Percentiles rank a stretch among this genome's conserved stretches.
These are phyloP conservation scores for Tetraodon nigroviridis DNA, from an alignment of 2,113 vertebrate genomes.

Conservation along the genomic window DNA sequence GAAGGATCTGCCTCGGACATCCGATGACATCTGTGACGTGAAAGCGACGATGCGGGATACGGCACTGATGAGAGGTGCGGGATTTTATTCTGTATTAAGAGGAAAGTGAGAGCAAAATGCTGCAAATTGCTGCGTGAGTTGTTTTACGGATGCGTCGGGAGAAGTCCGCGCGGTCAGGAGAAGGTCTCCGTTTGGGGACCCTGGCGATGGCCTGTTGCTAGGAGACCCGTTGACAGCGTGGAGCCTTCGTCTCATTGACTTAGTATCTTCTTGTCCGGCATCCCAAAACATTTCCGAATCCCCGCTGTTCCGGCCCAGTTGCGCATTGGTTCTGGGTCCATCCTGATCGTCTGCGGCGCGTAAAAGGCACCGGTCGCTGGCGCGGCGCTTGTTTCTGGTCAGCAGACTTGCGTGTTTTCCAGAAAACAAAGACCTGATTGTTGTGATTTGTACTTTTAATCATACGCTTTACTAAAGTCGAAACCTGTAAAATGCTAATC, in stretches of 20 bases:
- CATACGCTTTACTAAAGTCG: too few relatives aligned
- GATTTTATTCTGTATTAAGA: conserved; percentile 27
- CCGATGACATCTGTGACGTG: conserved; percentile 41
- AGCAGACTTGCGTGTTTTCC: conserved; percentile 46
- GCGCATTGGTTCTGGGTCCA: conserved; percentile 24
- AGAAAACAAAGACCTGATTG: conserved; percentile 55
- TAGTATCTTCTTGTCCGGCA: conserved; percentile 45
- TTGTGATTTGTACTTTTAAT: conserved; percentile 38
- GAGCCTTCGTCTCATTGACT: conserved; percentile 54
- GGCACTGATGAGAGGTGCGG: conserved; percentile 66
- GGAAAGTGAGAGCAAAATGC: conserved; percentile 8
- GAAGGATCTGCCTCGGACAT: conserved; percentile 26
- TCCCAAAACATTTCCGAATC: conserved; percentile 34
- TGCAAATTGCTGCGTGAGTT: conserved; percentile 15
- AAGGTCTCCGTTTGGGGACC: conserved; percentile 36
- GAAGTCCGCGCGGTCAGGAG: conserved; percentile 13
- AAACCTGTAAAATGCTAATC: not conserved
- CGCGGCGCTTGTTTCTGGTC: conserved; percentile 38
- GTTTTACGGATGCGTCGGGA: conserved; percentile 52
- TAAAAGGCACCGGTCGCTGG: conserved; percentile 30
- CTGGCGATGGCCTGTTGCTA: conserved; percentile 76
- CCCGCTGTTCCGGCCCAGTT: not conserved
- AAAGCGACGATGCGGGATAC: conserved; percentile 34
- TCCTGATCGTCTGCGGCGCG: conserved; percentile 27
- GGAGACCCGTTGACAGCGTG: conserved; percentile 70